Conservation (phyloP, 2,888 invertebrate species). For the Tachina lurida region DNA sequence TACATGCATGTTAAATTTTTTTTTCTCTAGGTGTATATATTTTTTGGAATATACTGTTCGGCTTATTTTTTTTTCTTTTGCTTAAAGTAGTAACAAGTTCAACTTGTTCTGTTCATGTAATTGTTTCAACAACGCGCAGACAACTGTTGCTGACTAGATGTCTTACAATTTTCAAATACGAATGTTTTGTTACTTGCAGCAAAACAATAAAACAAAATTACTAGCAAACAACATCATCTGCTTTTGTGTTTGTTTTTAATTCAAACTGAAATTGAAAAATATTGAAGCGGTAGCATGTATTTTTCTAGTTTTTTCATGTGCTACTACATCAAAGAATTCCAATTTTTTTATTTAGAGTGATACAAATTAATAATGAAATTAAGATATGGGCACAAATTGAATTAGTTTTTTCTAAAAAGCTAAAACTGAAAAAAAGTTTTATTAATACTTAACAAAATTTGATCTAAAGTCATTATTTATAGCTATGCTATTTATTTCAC, state of each 20-base stretch:
- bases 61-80: no score
- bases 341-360: conserved; percentile 12
- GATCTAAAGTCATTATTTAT: no score
- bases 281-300: conserved; percentile 55
- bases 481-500: no score
- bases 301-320: conserved; percentile 29
- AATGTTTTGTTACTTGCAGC: neutral
- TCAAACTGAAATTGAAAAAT: conserved; percentile 64
- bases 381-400: conserved; percentile 46
- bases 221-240: conserved; percentile 39
- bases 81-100: neutral
- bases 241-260: conserved; percentile 64
- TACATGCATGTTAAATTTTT: no score
- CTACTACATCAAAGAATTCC: neutral
- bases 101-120: conserved; percentile 15
- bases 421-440: no score
- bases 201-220: neutral
- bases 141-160: conserved; percentile 66
- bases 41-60: no score
- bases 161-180: conserved; percentile 8
- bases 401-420: conserved; percentile 12
- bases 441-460: no score
- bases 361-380: conserved; percentile 44
- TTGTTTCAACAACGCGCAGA: conserved; percentile 40
- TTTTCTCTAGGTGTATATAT: no score